Percentiles rank a stretch among this genome's conserved stretches.
Evolutionary conservation across 2,888 invertebrate genomes (phyloP).

Genomic region (Cynaeus angustus): DNA sequence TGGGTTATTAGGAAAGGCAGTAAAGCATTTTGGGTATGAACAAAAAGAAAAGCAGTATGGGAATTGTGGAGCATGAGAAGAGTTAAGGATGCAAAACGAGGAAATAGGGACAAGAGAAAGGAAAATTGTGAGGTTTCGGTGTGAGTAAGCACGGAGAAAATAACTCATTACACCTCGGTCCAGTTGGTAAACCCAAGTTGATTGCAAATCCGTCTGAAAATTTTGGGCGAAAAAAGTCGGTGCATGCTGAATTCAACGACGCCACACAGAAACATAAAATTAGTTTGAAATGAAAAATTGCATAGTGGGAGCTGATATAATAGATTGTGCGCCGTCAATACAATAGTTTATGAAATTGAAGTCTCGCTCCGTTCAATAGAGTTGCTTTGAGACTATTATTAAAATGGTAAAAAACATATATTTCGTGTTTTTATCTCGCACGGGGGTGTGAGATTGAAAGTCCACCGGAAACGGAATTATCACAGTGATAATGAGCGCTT

Average conservation of each 20-base stretch:
- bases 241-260: not conserved
- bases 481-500: slow-evolving; percentile 6
- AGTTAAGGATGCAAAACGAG: no score
- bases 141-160: no score
- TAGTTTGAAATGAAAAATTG: slow-evolving; percentile 40
- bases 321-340: slow-evolving; percentile 37
- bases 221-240: no score
- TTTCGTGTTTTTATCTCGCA: slow-evolving; percentile 12
- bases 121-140: no score
- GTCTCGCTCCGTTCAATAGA: slow-evolving; percentile 37
- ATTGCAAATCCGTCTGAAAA: no score
- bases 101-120: no score
- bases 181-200: no score
- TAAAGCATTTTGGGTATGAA: no score
- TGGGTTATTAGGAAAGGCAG: no score
- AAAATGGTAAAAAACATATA: slow-evolving; percentile 10
- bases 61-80: no score
- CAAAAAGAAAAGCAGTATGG: no score
- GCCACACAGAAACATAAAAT: slow-evolving; percentile 13
- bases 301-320: slow-evolving; percentile 34
- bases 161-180: no score
- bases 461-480: slow-evolving; percentile 31
- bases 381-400: slow-evolving; percentile 23
- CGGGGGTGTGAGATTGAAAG: slow-evolving; percentile 7
- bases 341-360: slow-evolving; percentile 37